phyloP scores from a whole-genome alignment of 2,113 vertebrate species.

The Daubentonia madagascariensis region DNA sequence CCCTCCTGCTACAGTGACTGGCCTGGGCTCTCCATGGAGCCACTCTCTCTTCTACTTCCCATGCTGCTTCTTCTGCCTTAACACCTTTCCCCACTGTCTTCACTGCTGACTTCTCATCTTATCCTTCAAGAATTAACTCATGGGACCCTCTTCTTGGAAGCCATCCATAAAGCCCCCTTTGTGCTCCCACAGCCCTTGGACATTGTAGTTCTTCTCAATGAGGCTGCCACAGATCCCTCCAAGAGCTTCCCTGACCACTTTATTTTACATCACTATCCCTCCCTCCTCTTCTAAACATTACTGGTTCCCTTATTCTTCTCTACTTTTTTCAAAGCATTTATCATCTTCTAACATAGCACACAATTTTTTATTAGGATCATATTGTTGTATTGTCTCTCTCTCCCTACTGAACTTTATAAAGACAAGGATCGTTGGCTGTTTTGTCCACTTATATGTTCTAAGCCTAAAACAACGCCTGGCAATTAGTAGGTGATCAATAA shows the following conservation, averaged over 20 bases:
- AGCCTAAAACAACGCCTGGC: neutral
- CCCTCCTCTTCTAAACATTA: neutral
- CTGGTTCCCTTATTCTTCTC: neutral
- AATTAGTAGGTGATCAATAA: neutral
- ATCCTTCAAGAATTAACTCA: neutral
- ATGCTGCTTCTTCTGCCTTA: neutral
- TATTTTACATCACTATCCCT: neutral
- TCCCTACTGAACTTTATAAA: neutral
- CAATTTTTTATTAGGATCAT: neutral
- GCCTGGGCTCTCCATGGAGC: neutral
- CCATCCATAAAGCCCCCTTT: neutral
- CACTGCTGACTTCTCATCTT: neutral
- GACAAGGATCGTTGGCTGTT: neutral
- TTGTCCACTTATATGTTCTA: neutral
- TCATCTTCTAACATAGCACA: neutral
- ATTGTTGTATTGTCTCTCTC: neutral
- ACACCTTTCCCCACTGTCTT: neutral
- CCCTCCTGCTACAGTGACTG: neutral
- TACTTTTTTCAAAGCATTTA: neutral
- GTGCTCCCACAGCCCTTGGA: neutral
- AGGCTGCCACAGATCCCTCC: neutral
- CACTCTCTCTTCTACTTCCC: neutral
- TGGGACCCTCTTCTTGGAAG: neutral
- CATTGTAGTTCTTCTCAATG: neutral
- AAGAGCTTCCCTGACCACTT: neutral